Percentiles rank a stretch among this genome's conserved stretches.
Evolutionary conservation across 2,113 vertebrate genomes (phyloP).

Genomic region (Hiodon alosoides): DNA sequence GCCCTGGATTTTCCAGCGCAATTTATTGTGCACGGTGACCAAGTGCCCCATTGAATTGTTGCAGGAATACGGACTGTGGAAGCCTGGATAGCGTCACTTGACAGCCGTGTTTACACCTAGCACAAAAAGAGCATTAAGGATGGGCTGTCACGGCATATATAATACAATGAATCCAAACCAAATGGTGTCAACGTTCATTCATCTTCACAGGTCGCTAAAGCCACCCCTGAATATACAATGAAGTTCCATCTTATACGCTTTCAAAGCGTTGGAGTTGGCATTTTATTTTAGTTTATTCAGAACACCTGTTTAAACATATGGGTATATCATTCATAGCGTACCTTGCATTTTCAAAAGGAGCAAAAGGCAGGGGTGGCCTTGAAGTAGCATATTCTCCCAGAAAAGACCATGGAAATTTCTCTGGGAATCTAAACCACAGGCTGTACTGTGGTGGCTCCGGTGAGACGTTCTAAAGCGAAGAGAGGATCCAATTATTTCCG

Average conservation of each 20-base stretch:
- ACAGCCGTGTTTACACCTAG: constrained; percentile 57
- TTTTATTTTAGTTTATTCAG: constrained; percentile 18
- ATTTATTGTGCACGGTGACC: constrained; percentile 22
- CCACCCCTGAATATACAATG: constrained; percentile 31
- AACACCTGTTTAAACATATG: constrained; percentile 33
- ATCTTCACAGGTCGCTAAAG: constrained; percentile 41
- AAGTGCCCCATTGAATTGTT: constrained; percentile 27
- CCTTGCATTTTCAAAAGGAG: background rate
- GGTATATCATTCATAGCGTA: constrained; percentile 15
- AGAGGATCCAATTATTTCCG: too few species aligned
- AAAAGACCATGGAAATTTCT: too few species aligned
- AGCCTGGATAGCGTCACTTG: constrained; percentile 30
- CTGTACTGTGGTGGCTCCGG: too few species aligned
- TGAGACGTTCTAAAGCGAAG: too few species aligned
- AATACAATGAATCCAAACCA: constrained; percentile 46
- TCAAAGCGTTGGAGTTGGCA: background rate
- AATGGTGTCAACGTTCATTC: constrained; percentile 52
- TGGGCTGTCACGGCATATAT: constrained; percentile 45
- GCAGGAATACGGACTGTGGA: background rate
- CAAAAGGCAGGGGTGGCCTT: background rate
- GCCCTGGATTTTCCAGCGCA: background rate
- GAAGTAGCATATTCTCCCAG: too few species aligned
- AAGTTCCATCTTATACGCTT: background rate
- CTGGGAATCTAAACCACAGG: too few species aligned
- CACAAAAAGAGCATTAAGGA: constrained; percentile 40